A percentile compares a stretch with the other conserved stretches of the same genome.
These are phyloP conservation scores for Myrmophylax atrothorax DNA, from an alignment of 2,113 vertebrate species.

Conservation along the genomic window DNA sequence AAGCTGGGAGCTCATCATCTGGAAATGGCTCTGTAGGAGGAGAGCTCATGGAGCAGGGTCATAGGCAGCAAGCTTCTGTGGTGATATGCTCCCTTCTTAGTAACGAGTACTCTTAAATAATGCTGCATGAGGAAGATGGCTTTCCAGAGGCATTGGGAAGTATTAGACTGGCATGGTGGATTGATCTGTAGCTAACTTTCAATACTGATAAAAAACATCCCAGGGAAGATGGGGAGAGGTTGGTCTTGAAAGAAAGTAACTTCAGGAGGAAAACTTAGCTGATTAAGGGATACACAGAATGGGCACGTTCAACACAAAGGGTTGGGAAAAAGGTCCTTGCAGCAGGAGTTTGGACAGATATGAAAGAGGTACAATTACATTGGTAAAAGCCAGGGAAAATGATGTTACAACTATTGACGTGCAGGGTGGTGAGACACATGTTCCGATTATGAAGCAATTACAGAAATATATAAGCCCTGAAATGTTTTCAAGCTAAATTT, in stretches of 20 bases:
- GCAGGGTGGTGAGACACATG: constrained; percentile 46
- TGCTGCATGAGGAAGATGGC: background rate
- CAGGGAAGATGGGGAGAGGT: background rate
- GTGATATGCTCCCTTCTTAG: background rate
- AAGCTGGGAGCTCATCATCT: background rate
- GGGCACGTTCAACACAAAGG: background rate
- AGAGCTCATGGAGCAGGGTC: background rate
- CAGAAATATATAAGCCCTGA: constrained; percentile 58
- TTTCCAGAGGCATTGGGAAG: background rate
- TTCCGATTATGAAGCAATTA: constrained; percentile 59
- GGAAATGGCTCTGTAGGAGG: background rate
- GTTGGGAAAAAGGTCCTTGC: background rate
- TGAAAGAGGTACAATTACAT: constrained; percentile 27
- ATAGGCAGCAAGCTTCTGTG: background rate
- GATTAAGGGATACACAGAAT: background rate
- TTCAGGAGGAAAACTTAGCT: background rate
- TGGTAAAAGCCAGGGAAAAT: constrained; percentile 39
- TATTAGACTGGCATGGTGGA: background rate
- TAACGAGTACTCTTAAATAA: background rate
- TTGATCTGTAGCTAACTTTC: background rate
- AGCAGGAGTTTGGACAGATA: constrained; percentile 21
- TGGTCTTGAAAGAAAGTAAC: background rate
- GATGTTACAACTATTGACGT: constrained; percentile 59
- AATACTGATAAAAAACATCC: background rate
- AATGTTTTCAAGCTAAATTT: constrained; percentile 38